Evolutionary conservation across 2,113 vertebrate genomes (phyloP), one percentile per base, ranked within the genome.

Genomic region (Morone saxatilis): DNA sequence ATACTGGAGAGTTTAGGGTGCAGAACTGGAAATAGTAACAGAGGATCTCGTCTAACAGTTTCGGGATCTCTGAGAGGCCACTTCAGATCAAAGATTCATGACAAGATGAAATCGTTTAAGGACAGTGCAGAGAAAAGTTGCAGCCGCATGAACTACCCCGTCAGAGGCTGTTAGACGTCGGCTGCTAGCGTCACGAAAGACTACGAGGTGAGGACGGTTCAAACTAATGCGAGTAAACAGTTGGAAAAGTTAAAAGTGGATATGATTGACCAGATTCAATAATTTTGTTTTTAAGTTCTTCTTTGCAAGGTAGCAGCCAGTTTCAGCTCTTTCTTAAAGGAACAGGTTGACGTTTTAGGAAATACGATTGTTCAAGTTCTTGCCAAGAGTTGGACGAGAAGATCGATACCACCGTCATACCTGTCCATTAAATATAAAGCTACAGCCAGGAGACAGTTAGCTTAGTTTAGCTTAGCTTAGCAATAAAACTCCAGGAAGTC

Each of bases 51-150:
- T 47, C 60, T 13, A 43, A 45, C 9, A 41, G 61, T 51, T 14
- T 1, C 3, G 41, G 61, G 57, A 53, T 61, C 43, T 38, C 59
- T 76, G 1, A 63, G 40, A 72, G 47, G 5, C 17, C 40, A 25
- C 13, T 43, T 36, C 13, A 36, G 51, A 74, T 76, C 56, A 57
- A 65, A 80, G 25, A 83, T 36, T 71, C 56, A 67, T 36, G 51
- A 61, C 13, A 4, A 25, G 10, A 54, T 48, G 9, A 81, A 62
- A 78, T 5, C 43, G 16, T 68, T 71, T 75, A 5, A 61, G n/a
- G 47, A 69, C 14, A 50, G n/a, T 25, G 48, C 25, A 7, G 72
- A 60, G 25, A 70, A 17, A 67, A n/a, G 25, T 5, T 61, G 31
- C n/a, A 68, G 50, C 12, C 0, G 16, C 57, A 41, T n/a, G 20